Base-by-base conservation (phyloP, 1,140 invertebrate genomes). In the Drosophila repleta region DNA sequence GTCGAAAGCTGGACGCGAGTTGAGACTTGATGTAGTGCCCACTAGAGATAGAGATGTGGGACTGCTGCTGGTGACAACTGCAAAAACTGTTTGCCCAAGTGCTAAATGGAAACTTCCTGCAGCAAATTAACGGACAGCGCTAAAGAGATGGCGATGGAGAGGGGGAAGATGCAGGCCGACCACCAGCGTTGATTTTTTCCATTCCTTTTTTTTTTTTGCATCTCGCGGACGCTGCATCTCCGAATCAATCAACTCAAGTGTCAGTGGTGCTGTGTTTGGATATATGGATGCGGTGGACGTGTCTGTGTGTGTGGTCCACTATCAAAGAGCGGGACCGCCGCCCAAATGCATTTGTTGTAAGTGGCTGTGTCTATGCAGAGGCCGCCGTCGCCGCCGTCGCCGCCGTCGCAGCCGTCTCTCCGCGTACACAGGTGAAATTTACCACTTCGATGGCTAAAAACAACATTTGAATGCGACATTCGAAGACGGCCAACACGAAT, bases 401-500 rank as follows among this genome's bases (percentile, higher is more conserved):
- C 62, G 56, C 26, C 52, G 46, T 39, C 24, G 56, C 43, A 60
- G 45, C 24, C 61, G 49, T 61, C 77, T 26, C 75, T 79, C 71
- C 78, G 81, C 83, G 66, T 67, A 88, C 78, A 89, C 85, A 89
- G 85, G 85, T 89, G 85, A 89, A 89, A 89, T 89, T 89, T 89
- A 83, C 80, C 85, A 89, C 85, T 89, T 89, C 69, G 83, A 75
- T 73, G 77, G 78, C 65, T 89, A 90, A 90, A 89, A 88, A 89
- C 85, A 89, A 89, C 85, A 89, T 80, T 89, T 76, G 78, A 81
- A 89, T 75, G 74, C 69, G 77, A 89, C 78, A 89, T 78, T 90
- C 77, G 70, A 68, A 74, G 71, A 70, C 73, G 79, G 76, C 83
- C 70, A 80, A 65, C 73, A 62, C 52, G 58, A 55, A 41, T 53